A percentile compares a stretch with the other conserved stretches of the same genome.
Evolutionary conservation across 1,140 invertebrate species (phyloP).

Genomic region (Drosophila ercepeae): DNA sequence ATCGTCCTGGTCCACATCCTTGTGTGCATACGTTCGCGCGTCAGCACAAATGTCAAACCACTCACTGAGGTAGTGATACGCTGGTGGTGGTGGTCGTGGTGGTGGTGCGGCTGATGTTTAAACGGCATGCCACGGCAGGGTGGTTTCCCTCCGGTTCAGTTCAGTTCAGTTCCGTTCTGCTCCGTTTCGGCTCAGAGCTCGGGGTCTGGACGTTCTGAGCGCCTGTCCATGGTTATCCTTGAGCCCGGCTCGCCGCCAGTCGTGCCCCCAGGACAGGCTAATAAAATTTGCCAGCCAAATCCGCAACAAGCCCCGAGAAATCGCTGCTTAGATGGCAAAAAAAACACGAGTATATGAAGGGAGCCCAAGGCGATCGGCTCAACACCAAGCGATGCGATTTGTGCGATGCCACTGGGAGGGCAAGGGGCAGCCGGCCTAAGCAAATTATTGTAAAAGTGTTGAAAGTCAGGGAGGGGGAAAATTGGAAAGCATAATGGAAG

Average conservation of each 20-base stretch:
- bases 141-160: slow-evolving; percentile 25
- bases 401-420: slow-evolving; percentile 29
- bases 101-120: slow-evolving; percentile 14
- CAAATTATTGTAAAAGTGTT: slow-evolving; percentile 73
- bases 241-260: slow-evolving; percentile 43
- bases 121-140: slow-evolving; percentile 29
- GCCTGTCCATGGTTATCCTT: slow-evolving; percentile 67
- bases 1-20: slow-evolving; percentile 46
- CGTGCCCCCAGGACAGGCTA: slow-evolving; percentile 67
- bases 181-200: slow-evolving; percentile 8
- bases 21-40: slow-evolving; percentile 77
- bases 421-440: slow-evolving; percentile 31
- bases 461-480: slow-evolving; percentile 56
- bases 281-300: slow-evolving; percentile 77
- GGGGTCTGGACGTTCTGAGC: slow-evolving; percentile 53
- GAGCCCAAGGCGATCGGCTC: slow-evolving; percentile 39
- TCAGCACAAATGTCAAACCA: slow-evolving; percentile 82
- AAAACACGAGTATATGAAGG: background rate
- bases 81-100: background rate
- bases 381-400: slow-evolving; percentile 52
- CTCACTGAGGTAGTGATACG: slow-evolving; percentile 57
- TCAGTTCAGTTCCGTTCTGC: slow-evolving; percentile 17
- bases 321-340: slow-evolving; percentile 23
- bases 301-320: slow-evolving; percentile 52
- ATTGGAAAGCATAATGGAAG: slow-evolving; percentile 46